phyloP scores from a whole-genome alignment of 2,113 vertebrate species.

The Corythornis cristatus region DNA sequence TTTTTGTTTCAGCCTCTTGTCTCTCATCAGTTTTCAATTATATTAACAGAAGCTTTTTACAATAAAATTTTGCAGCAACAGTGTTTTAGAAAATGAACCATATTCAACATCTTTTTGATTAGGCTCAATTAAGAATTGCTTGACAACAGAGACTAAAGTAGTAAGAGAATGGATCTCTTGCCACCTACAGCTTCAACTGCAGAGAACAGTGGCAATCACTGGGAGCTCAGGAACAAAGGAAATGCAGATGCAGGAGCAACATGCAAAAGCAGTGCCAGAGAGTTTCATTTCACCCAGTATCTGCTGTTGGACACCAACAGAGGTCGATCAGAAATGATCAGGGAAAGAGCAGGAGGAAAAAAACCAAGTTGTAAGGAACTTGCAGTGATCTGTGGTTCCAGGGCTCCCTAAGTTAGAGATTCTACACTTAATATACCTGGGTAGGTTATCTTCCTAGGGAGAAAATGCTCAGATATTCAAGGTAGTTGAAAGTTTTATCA shows the following conservation, averaged over 20 bases:
- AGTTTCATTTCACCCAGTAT: neutral
- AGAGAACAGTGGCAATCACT: neutral
- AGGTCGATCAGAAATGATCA: neutral
- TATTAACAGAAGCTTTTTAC: neutral
- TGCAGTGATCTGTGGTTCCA: neutral
- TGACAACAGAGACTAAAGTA: neutral
- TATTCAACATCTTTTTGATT: neutral
- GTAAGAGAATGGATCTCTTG: neutral
- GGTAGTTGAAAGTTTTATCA: neutral
- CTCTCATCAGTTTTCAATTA: neutral
- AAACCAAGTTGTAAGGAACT: neutral
- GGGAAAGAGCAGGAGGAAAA: neutral
- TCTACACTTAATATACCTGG: neutral
- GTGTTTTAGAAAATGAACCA: neutral
- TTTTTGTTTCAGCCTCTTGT: neutral
- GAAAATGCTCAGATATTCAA: neutral
- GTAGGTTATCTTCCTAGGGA: neutral
- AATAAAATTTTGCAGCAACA: neutral
- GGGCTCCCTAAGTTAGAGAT: neutral
- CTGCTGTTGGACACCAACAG: neutral
- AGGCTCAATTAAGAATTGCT: neutral
- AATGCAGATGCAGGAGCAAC: neutral
- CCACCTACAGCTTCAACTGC: neutral
- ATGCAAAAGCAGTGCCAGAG: neutral
- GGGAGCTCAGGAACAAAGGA: neutral